Conservation (phyloP, 2,888 invertebrate species). For the Galeruca laticollis region DNA sequence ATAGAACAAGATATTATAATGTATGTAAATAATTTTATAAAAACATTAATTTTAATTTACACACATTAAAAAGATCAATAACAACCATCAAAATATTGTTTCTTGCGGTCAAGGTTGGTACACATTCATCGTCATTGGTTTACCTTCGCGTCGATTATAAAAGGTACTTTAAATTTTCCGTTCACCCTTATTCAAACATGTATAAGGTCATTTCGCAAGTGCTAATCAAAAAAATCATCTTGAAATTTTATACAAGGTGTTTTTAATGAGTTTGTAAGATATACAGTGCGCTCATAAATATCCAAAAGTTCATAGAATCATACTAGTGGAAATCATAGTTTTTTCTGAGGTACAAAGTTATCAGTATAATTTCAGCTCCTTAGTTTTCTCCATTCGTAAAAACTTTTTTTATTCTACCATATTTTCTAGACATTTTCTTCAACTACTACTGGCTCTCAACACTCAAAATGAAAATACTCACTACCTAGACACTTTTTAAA, state of each 20-base stretch:
- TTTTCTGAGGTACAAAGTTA: no score
- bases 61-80: conserved; percentile 2
- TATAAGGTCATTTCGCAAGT: conserved; percentile 2
- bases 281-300: conserved; percentile 1
- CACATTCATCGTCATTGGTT: neutral
- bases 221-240: conserved; percentile 1
- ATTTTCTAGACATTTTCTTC: no score
- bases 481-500: no score
- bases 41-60: neutral
- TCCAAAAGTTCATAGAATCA: no score
- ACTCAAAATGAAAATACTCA: no score
- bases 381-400: no score
- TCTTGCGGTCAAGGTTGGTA: conserved; percentile 4
- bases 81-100: neutral
- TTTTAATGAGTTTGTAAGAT: neutral
- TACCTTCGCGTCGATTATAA: neutral
- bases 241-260: neutral
- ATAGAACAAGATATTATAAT: neutral
- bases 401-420: no score
- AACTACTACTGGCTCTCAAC: no score
- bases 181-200: conserved; percentile 11
- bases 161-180: neutral
- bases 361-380: no score
- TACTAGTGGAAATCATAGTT: no score
- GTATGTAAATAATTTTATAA: neutral